Conservation (phyloP, 1,140 invertebrate species). For the Stegodyphus mimosarum region DNA sequence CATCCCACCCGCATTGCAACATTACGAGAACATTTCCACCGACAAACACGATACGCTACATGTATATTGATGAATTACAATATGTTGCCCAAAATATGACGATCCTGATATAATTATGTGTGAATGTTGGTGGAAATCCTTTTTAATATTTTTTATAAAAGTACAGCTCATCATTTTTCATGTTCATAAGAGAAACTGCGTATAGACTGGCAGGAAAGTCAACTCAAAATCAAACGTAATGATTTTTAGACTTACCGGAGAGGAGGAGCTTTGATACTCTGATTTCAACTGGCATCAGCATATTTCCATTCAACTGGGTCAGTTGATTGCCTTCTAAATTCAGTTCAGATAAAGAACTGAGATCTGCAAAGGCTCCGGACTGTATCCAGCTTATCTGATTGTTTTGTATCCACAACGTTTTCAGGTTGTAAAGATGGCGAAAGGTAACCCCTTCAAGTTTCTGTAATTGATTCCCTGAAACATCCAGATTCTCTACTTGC, state of each 20-base stretch:
- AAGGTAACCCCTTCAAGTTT: conserved; percentile 81
- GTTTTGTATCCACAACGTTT: conserved; percentile 81
- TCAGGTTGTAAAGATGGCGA: conserved; percentile 73
- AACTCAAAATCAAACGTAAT: no score
- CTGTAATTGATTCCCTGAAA: conserved; percentile 85
- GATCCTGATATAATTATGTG: no score
- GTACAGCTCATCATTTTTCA: no score
- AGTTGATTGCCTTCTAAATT: conserved; percentile 88
- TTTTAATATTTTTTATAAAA: no score
- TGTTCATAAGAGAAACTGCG: no score
- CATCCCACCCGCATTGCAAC: no score
- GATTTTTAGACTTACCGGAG: conserved; percentile 58
- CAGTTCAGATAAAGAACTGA: conserved; percentile 82
- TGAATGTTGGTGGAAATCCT: no score
- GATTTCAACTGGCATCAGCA: conserved; percentile 63
- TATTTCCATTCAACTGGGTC: conserved; percentile 80
- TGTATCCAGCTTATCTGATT: conserved; percentile 85
- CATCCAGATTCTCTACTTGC: conserved; percentile 78
- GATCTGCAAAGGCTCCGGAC: conserved; percentile 80
- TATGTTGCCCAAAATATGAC: no score
- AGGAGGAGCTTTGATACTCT: conserved; percentile 69
- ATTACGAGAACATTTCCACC: no score
- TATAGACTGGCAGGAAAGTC: no score
- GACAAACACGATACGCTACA: no score
- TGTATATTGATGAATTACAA: no score